phyloP scores from a whole-genome alignment of 2,888 invertebrate species.

The Cheilosia urbana region DNA sequence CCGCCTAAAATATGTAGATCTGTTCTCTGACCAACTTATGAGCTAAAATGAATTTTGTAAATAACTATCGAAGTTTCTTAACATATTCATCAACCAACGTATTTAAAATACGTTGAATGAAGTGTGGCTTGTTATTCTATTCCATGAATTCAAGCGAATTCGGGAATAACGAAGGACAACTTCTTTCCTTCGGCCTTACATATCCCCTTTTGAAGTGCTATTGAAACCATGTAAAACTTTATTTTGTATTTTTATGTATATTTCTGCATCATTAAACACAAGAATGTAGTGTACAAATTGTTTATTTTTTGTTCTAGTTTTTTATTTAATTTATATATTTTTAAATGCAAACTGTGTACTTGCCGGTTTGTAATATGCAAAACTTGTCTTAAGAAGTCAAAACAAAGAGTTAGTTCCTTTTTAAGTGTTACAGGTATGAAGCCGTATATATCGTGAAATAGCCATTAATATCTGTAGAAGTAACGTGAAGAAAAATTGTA shows the following conservation, averaged over 20 bases:
- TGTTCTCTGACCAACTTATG: too few relatives aligned
- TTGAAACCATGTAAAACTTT: background rate
- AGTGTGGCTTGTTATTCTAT: too few relatives aligned
- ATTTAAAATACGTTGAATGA: too few relatives aligned
- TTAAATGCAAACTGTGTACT: conserved; percentile 18
- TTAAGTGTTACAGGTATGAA: conserved; percentile 53
- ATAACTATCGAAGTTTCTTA: too few relatives aligned
- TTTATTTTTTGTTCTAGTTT: conserved; percentile 20
- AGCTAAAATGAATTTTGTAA: too few relatives aligned
- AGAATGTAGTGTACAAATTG: conserved; percentile 60
- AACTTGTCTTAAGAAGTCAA: conserved; percentile 35
- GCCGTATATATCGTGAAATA: conserved; percentile 51
- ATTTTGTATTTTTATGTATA: conserved; percentile 3
- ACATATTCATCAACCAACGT: too few relatives aligned
- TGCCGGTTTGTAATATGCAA: conserved; percentile 16
- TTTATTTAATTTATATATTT: conserved; percentile 8
- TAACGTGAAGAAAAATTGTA: conserved; percentile 36
- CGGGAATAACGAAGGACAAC: too few relatives aligned
- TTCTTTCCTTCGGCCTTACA: background rate
- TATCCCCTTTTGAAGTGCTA: background rate
- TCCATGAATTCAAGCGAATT: too few relatives aligned
- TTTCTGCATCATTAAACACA: conserved; percentile 24
- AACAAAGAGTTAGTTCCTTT: conserved; percentile 61
- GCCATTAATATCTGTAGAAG: conserved; percentile 50
- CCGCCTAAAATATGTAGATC: too few relatives aligned